Evolutionary conservation across 2,888 invertebrate species (phyloP), one percentile per base, ranked within the genome.

Genomic region (Thyatira batis): DNA sequence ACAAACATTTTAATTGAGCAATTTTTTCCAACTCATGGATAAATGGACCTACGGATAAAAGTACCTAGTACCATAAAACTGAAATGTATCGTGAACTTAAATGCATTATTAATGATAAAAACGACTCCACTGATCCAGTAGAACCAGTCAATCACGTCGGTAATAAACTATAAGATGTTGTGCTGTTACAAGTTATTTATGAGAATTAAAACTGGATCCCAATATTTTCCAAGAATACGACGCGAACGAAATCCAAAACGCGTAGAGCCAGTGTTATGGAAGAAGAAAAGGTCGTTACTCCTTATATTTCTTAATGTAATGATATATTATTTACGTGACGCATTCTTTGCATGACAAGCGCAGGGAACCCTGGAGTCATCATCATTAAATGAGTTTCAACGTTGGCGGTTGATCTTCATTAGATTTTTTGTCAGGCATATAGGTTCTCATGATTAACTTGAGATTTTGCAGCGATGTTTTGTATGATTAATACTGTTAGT

Each of bases 311-410:
- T 69, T 71, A 73, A 68, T 68, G 76, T 80, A 87, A 86, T 83
- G 76, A 78, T 79, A 76, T 81, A 79, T 80, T 84, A 80, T 82
- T 81, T 83, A 80, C 76, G 72, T 68, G 71, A 73, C 70, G 77
- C 85, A 88, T 87, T 87, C 86, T 79, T 81, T 58, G 78, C 76
- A 73, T 84, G 78, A 79, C 80, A 74, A 69, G 68, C 65, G 54
- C 61, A 77, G 75, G 79, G 84, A 79, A 80, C 69, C 76, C 69
- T 57, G 64, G 55, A 76, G 76, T 82, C 82, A 88, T 88, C 82
- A 87, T 81, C 84, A 85, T 87, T 82, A 84, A 76, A 73, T 68
- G 60, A 61, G 66, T 69, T 68, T 63, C 67, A 49, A 58, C 69
- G 65, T 59, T 61, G 66, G 17, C 17, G 69, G 69, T 63, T 69